These are phyloP conservation scores for Bagarius yarrelli DNA, from an alignment of 2,113 vertebrate species.

Conservation along the genomic window DNA sequence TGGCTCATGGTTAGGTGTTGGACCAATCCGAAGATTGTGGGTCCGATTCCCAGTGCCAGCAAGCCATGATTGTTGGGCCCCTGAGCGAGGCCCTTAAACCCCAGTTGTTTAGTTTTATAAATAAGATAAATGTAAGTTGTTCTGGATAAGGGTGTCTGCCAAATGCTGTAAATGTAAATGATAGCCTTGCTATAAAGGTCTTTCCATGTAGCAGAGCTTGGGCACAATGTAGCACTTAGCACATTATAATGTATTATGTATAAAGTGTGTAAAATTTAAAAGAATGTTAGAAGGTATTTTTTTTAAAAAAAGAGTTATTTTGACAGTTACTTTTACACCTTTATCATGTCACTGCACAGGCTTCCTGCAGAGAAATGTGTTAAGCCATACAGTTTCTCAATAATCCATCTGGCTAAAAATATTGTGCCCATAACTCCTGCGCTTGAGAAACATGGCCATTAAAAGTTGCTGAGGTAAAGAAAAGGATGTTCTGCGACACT, in stretches of 20 bases:
- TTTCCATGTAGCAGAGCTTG: conserved; percentile 49
- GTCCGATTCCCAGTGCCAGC: no score
- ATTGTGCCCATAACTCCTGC: conserved; percentile 32
- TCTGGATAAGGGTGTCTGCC: no score
- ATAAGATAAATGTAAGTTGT: no score
- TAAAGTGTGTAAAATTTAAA: background rate
- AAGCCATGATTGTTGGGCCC: no score
- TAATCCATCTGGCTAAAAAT: conserved; percentile 33
- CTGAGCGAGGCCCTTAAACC: no score
- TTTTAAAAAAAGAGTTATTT: no score
- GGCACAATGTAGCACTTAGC: background rate
- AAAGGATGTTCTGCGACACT: conserved; percentile 43
- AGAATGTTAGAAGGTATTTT: no score
- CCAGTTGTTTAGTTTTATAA: no score
- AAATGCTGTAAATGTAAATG: no score
- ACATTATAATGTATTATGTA: background rate
- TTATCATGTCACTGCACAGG: background rate
- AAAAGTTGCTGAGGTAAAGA: conserved; percentile 47
- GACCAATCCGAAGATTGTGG: no score
- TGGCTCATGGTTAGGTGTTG: no score
- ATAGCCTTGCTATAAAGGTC: conserved; percentile 55
- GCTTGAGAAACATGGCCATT: conserved; percentile 46
- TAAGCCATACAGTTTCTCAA: conserved; percentile 17
- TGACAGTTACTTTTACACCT: background rate
- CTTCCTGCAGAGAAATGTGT: background rate